phyloP scores from a whole-genome alignment of 1,140 invertebrate species.

The Agrilus planipennis region DNA sequence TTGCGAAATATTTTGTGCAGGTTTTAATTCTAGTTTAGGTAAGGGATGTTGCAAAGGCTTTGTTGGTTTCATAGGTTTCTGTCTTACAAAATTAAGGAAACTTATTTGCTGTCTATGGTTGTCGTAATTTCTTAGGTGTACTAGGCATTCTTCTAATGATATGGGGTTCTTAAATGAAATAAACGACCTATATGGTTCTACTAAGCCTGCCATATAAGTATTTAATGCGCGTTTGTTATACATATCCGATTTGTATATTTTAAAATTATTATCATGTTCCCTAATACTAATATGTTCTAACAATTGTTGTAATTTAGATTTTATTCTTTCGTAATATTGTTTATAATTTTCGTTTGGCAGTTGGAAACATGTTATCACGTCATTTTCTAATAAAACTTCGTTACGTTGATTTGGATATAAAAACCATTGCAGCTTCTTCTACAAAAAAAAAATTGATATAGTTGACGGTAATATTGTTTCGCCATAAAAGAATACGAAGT shows the following conservation, averaged over 20 bases:
- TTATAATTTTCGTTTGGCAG: constrained; percentile 2
- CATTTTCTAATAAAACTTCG: constrained; percentile 9
- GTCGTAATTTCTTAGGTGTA: constrained; percentile 4
- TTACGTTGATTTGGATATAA: too few species aligned
- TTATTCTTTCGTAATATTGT: constrained; percentile 7
- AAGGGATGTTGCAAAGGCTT: too few species aligned
- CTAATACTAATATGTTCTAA: constrained; percentile 5
- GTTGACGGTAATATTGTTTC: too few species aligned
- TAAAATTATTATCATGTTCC: constrained; percentile 1
- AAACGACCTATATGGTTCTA: constrained; percentile 7
- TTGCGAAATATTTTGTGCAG: too few species aligned
- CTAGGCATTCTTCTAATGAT: constrained; percentile 7
- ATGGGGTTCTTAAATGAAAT: not conserved
- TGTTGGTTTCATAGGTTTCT: too few species aligned
- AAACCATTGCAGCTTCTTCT: too few species aligned
- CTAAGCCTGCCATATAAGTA: constrained; percentile 3
- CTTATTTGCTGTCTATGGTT: constrained; percentile 8
- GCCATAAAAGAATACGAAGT: too few species aligned
- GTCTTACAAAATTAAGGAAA: too few species aligned
- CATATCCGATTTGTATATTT: constrained; percentile 1
- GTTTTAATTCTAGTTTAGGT: too few species aligned
- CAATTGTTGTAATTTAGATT: constrained; percentile 5
- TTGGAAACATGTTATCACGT: constrained; percentile 10
- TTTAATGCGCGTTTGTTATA: constrained; percentile 3
- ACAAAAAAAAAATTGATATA: too few species aligned